Evolutionary conservation across 2,888 invertebrate genomes (phyloP), one percentile per base, ranked within the genome.

Genomic region (Cephus rjabovi): DNA sequence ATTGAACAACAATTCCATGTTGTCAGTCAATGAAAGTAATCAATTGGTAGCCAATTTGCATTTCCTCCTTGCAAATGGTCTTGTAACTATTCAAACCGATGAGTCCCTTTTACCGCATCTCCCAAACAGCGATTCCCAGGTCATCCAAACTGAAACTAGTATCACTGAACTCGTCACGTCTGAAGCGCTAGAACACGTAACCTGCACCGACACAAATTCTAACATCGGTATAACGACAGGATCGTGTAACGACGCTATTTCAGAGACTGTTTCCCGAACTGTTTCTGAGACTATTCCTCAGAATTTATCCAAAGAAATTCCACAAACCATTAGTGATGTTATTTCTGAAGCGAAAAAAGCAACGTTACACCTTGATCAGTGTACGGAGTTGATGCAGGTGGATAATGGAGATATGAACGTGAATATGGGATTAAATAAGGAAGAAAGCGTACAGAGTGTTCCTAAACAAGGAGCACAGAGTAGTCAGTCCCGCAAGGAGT

Each of bases 81-180:
- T 90, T 1, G 88, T 90, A 3, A 89, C 90, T 1, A 87, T 93
- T 23, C 93, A 93, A 84, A 91, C 93, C 11, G 93, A 93, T 79
- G 92, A 93, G 12, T 88, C 90, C 69, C 84, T 93, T 12, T 83
- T 93, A 37, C 92, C 92, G 81, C 83, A 82, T 69, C 75, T 81
- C 34, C 35, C 92, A 92, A 70, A 81, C 1, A 77, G 78, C 33
- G 81, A 83, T n/a, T 75, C 80, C 1, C 76, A 84, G 81, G 77
- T 89, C 87, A 71, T 89, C 88, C 79, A 87, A 89, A 73, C 89
- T 90, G 78, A 79, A 9, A 74, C 73, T 4, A 75, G 23, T 30
- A 75, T 78, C 11, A 69, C 35, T 23, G 79, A 80, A 73, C 75
- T 82, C 12, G 76, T 81, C n/a, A 77, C 75, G 34, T n/a, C 79